Percentiles rank a stretch among this genome's conserved stretches.
These are phyloP conservation scores for Pseudococcus jackbeardsleyi DNA, from an alignment of 2,888 invertebrate genomes.

Conservation along the genomic window DNA sequence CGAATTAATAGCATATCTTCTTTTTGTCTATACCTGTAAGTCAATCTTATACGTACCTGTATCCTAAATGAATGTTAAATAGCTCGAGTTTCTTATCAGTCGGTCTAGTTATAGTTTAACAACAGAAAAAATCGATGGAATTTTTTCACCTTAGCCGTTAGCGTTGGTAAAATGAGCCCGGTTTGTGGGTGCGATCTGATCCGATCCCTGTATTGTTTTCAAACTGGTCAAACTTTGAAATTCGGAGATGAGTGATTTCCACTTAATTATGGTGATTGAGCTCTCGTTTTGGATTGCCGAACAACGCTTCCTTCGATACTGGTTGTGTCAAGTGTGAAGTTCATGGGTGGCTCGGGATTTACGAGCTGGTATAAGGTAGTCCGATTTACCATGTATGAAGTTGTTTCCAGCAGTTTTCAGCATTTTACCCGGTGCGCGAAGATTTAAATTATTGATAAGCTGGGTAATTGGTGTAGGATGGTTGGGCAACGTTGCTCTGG, in stretches of 20 bases:
- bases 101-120: neutral
- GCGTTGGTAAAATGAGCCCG: constrained; percentile 20
- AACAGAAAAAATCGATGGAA: constrained; percentile 1
- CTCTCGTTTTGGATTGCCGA: neutral
- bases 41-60: neutral
- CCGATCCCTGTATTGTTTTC: neutral
- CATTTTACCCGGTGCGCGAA: neutral
- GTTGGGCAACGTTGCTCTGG: neutral
- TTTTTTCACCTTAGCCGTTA: constrained; percentile 14
- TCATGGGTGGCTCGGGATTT: neutral
- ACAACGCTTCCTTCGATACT: neutral
- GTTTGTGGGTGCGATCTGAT: constrained; percentile 2
- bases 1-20: constrained; percentile 9
- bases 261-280: constrained; percentile 14
- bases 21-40: constrained; percentile 5
- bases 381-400: neutral
- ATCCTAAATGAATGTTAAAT: constrained; percentile 32
- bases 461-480: neutral
- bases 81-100: neutral
- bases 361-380: neutral
- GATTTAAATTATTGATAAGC: neutral
- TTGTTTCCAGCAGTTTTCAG: neutral
- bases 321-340: neutral
- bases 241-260: constrained; percentile 5
- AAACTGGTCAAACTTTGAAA: neutral